Evolutionary conservation across 1,140 invertebrate species (phyloP).

Genomic region (Drosophila nebulosa): DNA sequence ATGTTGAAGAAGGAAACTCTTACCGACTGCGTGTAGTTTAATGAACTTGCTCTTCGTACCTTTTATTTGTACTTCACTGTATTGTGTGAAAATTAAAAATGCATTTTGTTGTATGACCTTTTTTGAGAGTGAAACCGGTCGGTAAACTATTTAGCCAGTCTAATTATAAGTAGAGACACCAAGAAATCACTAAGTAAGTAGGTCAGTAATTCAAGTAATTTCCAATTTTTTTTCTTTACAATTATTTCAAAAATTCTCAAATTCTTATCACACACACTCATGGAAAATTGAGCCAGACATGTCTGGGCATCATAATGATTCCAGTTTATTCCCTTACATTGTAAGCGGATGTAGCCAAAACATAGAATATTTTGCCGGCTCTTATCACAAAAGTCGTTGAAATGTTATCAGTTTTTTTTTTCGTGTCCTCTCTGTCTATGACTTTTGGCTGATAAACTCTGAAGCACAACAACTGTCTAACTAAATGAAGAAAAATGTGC

Average conservation of each 20-base stretch:
- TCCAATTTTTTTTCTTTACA: neutral
- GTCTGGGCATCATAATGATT: conserved; percentile 35
- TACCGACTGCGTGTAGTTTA: neutral
- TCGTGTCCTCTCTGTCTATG: conserved; percentile 23
- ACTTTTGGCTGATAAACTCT: conserved; percentile 60
- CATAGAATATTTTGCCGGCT: conserved; percentile 7
- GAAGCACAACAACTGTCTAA: neutral
- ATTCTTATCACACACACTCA: neutral
- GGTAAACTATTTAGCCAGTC: conserved; percentile 24
- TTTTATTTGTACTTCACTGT: neutral
- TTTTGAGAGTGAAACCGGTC: conserved; percentile 48
- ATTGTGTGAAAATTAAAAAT: neutral
- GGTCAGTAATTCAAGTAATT: conserved; percentile 54
- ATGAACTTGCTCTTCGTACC: neutral
- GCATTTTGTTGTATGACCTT: neutral
- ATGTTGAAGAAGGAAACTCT: neutral
- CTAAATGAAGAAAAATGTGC: neutral
- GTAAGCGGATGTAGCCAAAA: conserved; percentile 28
- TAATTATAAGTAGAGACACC: conserved; percentile 19
- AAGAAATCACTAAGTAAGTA: conserved; percentile 32
- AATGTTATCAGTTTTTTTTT: conserved; percentile 40
- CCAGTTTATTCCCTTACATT: conserved; percentile 23
- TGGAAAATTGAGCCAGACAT: conserved; percentile 19
- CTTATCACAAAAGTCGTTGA: conserved; percentile 1
- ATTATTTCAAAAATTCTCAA: neutral